Evolutionary conservation across 2,888 invertebrate genomes (phyloP), one percentile per base, ranked within the genome.

Genomic region (Macrosoma leucophasiata): DNA sequence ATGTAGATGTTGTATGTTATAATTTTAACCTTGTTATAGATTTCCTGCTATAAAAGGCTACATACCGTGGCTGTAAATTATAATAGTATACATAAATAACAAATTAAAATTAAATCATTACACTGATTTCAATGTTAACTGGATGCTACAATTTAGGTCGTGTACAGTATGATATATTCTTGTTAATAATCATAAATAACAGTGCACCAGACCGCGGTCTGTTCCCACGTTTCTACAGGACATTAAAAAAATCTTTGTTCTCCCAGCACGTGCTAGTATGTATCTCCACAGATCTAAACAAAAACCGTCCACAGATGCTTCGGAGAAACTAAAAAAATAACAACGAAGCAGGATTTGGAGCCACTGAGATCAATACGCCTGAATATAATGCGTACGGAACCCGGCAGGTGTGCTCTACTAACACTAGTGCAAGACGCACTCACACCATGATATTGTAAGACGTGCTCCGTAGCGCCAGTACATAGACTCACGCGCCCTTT

Each of bases 181-280:
- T 24, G 24, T 13, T 24, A 24, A 24, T 7, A 10, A 4, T 6
- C 24, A 13, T 24, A 11, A 3, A 24, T 24, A 12, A 24, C 10
- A 11, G 10, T 13, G n/a, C 24, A 19, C 28, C 18, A 28, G 12
- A 19, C 9, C 12, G 11, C 7, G 4, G 22, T 22, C 14, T 8
- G n/a, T 13, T 10, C 13, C 3, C 7, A 6, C n/a, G 43, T 58
- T 62, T 52, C 48, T 55, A 57, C 46, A 27, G 18, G 24, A 20
- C 9, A 15, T 19, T 28, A 15, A 28, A 22, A 29, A 33, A 21
- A 13, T 29, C 35, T 30, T 20, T 20, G 35, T 37, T 39, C 39
- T 30, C 34, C 39, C 43, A 65, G 69, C 76, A 74, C 79, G 77
- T 76, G 79, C 73, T 62, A n/a, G n/a, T n/a, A n/a, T n/a, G n/a